Conservation (phyloP, 2,113 vertebrate genomes). For the Centropus unirufus region DNA sequence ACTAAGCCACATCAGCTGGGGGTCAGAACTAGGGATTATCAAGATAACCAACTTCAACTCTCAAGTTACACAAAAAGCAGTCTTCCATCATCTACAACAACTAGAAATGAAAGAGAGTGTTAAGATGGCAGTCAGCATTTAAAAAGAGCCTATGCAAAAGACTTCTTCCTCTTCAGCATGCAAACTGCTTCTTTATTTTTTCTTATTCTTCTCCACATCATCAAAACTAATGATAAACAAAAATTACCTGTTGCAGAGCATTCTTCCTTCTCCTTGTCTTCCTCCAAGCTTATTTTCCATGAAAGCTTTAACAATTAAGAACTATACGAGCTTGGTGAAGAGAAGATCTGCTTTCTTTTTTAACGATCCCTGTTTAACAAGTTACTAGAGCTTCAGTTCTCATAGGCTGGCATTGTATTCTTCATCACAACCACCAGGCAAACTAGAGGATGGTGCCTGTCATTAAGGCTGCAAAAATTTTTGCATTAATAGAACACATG, state of each 20-base stretch:
- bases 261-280: background rate
- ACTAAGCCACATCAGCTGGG: background rate
- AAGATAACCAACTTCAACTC: background rate
- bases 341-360: background rate
- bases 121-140: background rate
- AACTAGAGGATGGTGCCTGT: background rate
- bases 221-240: background rate
- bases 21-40: background rate
- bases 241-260: slow-evolving; percentile 39
- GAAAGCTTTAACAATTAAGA: background rate
- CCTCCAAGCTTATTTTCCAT: background rate
- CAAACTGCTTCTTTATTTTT: background rate
- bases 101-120: background rate
- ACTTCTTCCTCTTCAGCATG: background rate
- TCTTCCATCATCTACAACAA: background rate
- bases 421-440: background rate
- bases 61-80: background rate
- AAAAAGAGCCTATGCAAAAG: background rate
- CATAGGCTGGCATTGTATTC: background rate
- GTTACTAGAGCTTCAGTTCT: background rate
- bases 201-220: background rate
- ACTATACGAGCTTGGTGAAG: background rate
- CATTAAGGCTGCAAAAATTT: background rate
- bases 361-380: background rate
- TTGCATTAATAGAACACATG: background rate